Base-by-base conservation (phyloP, 2,113 vertebrate genomes). In the Ellobius talpinus region DNA sequence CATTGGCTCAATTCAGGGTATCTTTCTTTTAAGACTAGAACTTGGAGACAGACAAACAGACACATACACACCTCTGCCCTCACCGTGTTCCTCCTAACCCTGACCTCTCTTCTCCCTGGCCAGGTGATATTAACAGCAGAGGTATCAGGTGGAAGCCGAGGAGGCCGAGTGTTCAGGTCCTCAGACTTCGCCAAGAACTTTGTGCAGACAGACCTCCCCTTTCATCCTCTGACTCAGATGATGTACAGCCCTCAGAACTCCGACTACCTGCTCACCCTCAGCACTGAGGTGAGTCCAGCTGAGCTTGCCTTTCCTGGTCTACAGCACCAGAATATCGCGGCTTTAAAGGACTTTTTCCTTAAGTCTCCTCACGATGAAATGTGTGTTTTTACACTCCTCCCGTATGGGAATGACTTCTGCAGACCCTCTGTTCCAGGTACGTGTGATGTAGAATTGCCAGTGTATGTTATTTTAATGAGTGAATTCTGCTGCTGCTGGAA, bases 71-170 rank as follows among this genome's bases (percentile, higher is more conserved):
- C 33, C 26, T 45, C 33, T 91, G 45, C 31, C 72, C 78, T 89
- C 26, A 9, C 4, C 47, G 17, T 87, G 26, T 66, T n/a, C 1
- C 42, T 66, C 61, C 88, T 95, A 11, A 86, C 19, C 89, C 78
- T 97, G 36, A 66, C 73, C 66, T 91, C 89, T 74, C 82, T 45
- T 66, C 55, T 96, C 98, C 36, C 66, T n/a, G 91, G 91, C 16
- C 85, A 99, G 99, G 99, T 99, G 91, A 99, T 99, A 97, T 98
- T 99, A 97, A 99, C 99, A 0, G 99, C 98, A 6, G 99, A 99
- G 63, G 98, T 99, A 11, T 99, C 99, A 12, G 99, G 99, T 76
- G 97, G 97, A 87, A 97, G 97, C 96, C 96, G 33, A 0, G 98
- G 98, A 5, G 98, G 98, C 70, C 98, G 99, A 93, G 99, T 99